phyloP scores from a whole-genome alignment of 2,113 vertebrate species.

The Azemiops feae region DNA sequence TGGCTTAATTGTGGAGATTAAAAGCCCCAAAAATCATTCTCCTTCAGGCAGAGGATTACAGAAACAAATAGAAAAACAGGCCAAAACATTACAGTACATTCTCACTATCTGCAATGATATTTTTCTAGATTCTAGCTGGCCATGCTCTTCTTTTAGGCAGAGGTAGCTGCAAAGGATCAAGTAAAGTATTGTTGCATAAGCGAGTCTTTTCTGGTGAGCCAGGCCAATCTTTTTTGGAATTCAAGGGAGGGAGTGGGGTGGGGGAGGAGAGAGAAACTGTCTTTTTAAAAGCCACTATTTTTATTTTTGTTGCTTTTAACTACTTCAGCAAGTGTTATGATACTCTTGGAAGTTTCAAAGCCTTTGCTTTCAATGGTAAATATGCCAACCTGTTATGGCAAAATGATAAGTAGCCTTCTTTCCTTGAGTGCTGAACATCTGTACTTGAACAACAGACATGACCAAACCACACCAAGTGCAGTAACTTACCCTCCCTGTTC shows the following conservation, averaged over 20 bases:
- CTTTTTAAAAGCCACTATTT: not conserved
- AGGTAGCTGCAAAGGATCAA: not conserved
- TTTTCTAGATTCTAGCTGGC: not conserved
- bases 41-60: not conserved
- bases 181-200: not conserved
- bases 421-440: not conserved
- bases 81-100: not conserved
- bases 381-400: not conserved
- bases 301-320: not conserved
- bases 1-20: not conserved
- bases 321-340: not conserved
- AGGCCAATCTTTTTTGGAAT: not conserved
- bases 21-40: not conserved
- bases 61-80: not conserved
- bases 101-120: not conserved
- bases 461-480: not conserved
- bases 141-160: not conserved
- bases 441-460: not conserved
- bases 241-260: not conserved
- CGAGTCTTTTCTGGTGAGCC: not conserved
- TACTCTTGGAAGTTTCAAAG: not conserved
- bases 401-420: not conserved
- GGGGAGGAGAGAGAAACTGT: not conserved
- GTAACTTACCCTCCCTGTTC: not conserved
- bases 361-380: not conserved